Conservation (phyloP, 2,888 invertebrate species). For the Aspidiotus rigidus region DNA sequence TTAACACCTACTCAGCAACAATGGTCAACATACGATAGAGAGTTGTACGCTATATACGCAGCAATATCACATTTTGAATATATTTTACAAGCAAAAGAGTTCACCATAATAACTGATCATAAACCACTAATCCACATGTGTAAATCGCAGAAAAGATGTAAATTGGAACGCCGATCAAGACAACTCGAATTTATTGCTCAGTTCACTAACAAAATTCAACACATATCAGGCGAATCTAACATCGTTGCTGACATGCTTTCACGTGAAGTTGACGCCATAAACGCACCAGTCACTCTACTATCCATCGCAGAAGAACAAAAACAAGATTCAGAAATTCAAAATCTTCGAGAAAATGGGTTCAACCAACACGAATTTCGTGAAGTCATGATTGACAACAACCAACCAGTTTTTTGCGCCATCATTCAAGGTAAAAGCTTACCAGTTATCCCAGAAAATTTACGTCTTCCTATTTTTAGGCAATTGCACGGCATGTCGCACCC, state of each 20-base stretch:
- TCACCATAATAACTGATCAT: slow-evolving; percentile 39
- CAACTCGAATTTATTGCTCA: slow-evolving; percentile 39
- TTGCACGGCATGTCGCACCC: slow-evolving; percentile 26
- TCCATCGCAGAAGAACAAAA: neutral
- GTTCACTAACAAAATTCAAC: too few relatives aligned
- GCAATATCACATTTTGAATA: too few relatives aligned
- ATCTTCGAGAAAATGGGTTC: too few relatives aligned
- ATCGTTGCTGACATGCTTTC: slow-evolving; percentile 41
- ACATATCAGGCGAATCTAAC: slow-evolving; percentile 41
- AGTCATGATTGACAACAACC: too few relatives aligned
- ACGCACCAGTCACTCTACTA: neutral
- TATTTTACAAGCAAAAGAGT: too few relatives aligned
- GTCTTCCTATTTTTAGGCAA: slow-evolving; percentile 22
- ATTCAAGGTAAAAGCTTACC: slow-evolving; percentile 13
- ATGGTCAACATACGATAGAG: slow-evolving; percentile 43
- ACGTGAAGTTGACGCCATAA: neutral
- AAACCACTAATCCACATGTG: neutral
- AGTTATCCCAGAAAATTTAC: slow-evolving; percentile 29
- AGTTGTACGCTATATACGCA: slow-evolving; percentile 24
- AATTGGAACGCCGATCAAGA: slow-evolving; percentile 38
- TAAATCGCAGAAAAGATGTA: neutral
- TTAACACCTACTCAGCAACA: slow-evolving; percentile 40
- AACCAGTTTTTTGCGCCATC: too few relatives aligned
- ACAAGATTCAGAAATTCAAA: neutral
- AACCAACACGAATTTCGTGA: too few relatives aligned